Evolutionary conservation across 2,797 vertebrate species (phyloP).

Genomic region (Cynodonichthys magdalenae): DNA sequence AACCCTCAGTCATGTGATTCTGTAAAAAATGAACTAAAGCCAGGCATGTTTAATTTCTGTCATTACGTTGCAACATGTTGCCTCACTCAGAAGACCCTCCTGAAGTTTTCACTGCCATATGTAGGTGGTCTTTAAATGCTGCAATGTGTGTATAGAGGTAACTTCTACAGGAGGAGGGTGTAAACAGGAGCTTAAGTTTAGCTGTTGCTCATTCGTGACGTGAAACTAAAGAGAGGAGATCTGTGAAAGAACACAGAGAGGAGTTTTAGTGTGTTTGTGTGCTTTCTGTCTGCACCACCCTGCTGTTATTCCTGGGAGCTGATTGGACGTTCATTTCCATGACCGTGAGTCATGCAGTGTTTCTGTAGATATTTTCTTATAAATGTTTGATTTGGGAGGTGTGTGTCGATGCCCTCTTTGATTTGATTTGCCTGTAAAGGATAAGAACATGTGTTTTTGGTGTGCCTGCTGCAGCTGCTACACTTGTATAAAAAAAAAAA

Average conservation of each 20-base stretch:
- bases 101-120: slow-evolving; percentile 61
- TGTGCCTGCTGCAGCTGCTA: slow-evolving; percentile 72
- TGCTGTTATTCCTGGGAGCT: slow-evolving; percentile 46
- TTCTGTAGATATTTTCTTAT: slow-evolving; percentile 74
- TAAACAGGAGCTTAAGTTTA: slow-evolving; percentile 17
- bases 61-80: slow-evolving; percentile 36
- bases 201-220: slow-evolving; percentile 27
- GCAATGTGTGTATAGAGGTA: slow-evolving; percentile 44
- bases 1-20: slow-evolving; percentile 31
- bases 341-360: slow-evolving; percentile 50
- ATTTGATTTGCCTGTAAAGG: slow-evolving; percentile 57
- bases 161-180: slow-evolving; percentile 17
- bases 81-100: slow-evolving; percentile 29
- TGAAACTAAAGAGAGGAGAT: slow-evolving; percentile 19
- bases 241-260: slow-evolving; percentile 17
- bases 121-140: slow-evolving; percentile 61
- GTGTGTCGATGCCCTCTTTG: slow-evolving; percentile 45
- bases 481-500: slow-evolving; percentile 52
- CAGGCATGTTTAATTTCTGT: slow-evolving; percentile 26
- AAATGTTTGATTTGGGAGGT: slow-evolving; percentile 45
- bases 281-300: slow-evolving; percentile 48
- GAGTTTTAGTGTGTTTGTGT: slow-evolving; percentile 22
- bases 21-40: slow-evolving; percentile 45
- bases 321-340: slow-evolving; percentile 39
- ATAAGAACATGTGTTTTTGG: slow-evolving; percentile 51